Conservation (phyloP, 1,140 invertebrate genomes). For the Anastrepha obliqua region DNA sequence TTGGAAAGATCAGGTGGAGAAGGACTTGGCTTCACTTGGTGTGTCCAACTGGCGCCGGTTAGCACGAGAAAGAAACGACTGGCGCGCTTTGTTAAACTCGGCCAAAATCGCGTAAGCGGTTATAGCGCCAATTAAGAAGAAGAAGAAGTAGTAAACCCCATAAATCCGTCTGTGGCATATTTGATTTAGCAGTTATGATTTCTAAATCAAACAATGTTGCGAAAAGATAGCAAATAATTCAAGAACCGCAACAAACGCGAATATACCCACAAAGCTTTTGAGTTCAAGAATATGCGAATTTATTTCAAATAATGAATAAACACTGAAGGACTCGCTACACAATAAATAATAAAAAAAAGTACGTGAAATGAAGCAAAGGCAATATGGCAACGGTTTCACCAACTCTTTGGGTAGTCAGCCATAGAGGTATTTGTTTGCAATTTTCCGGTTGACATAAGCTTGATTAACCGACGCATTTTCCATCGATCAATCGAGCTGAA, state of each 20-base stretch:
- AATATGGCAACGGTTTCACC: background rate
- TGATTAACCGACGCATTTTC: constrained; percentile 29
- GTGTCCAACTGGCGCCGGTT: too few species aligned
- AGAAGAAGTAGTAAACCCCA: too few species aligned
- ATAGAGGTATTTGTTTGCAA: constrained; percentile 24
- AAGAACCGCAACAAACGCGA: background rate
- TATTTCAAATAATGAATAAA: background rate
- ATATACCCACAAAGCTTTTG: background rate
- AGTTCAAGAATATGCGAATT: background rate
- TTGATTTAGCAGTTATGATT: too few species aligned
- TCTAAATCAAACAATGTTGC: too few species aligned
- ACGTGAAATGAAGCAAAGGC: background rate
- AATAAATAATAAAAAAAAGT: background rate
- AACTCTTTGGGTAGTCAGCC: background rate
- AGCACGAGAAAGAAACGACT: too few species aligned
- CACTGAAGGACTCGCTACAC: background rate
- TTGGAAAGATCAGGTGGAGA: too few species aligned
- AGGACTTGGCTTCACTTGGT: too few species aligned
- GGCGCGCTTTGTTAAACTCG: too few species aligned
- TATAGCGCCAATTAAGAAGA: too few species aligned
- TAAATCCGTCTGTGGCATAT: too few species aligned
- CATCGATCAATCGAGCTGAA: constrained; percentile 13
- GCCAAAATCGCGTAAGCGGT: too few species aligned
- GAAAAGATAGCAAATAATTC: too few species aligned
- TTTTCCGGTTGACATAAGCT: constrained; percentile 38